These are phyloP conservation scores for Sus cebifrons DNA, from an alignment of 2,797 vertebrate species.

Conservation along the genomic window DNA sequence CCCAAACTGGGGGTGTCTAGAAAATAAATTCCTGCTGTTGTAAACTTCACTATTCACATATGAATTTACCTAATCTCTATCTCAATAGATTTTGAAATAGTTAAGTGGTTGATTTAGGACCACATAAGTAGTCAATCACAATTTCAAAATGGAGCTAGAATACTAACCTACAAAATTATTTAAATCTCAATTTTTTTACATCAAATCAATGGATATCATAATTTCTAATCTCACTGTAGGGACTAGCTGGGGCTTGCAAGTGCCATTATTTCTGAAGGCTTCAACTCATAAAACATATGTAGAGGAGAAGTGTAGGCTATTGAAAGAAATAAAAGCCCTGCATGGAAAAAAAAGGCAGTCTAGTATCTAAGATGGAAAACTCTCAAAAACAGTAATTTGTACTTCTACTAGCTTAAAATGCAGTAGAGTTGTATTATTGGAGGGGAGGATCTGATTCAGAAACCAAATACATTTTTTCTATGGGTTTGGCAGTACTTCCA, in stretches of 20 bases:
- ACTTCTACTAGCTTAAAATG: slow-evolving; percentile 8
- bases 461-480: slow-evolving; percentile 30
- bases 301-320: slow-evolving; percentile 22
- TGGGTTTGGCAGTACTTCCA: not conserved
- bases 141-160: slow-evolving; percentile 49
- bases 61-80: not conserved
- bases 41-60: slow-evolving; percentile 33
- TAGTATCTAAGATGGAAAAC: slow-evolving; percentile 28
- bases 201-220: slow-evolving; percentile 1
- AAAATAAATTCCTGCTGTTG: slow-evolving; percentile 28
- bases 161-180: slow-evolving; percentile 24
- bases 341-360: not conserved
- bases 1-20: not conserved
- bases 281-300: slow-evolving; percentile 39
- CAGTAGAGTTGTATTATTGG: not conserved
- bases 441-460: not conserved
- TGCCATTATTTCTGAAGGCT: slow-evolving; percentile 32
- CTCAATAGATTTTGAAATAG: not conserved
- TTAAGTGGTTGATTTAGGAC: slow-evolving; percentile 15
- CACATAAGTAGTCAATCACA: not conserved
- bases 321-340: slow-evolving; percentile 43
- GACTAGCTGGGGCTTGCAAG: not conserved
- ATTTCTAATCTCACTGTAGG: not conserved
- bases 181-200: slow-evolving; percentile 13
- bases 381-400: not conserved